Conservation (phyloP, 1,140 invertebrate genomes). For the Drosophila carrolli region DNA sequence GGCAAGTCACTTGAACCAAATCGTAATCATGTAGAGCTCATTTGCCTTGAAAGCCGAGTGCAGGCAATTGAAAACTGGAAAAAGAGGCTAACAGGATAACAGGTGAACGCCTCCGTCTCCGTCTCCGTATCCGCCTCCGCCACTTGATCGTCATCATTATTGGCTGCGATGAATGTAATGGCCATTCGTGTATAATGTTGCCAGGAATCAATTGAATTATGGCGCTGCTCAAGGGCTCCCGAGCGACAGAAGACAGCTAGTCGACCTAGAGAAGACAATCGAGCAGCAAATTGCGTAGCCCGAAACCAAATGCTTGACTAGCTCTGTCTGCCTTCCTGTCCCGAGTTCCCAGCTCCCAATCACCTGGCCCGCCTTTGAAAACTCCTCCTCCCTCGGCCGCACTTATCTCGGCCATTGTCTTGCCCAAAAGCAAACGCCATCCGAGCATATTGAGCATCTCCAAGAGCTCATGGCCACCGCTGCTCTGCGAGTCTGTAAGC, state of each 20-base stretch:
- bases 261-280: conserved; percentile 62
- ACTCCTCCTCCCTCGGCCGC: background rate
- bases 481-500: conserved; percentile 22
- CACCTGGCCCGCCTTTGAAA: background rate
- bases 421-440: conserved; percentile 43
- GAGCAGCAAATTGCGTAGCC: conserved; percentile 80
- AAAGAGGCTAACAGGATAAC: conserved; percentile 68
- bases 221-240: conserved; percentile 47
- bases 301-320: conserved; percentile 65
- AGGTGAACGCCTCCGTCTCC: conserved; percentile 29
- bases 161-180: conserved; percentile 69
- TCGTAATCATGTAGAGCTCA: conserved; percentile 78
- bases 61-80: conserved; percentile 65
- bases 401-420: conserved; percentile 37
- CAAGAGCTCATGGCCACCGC: conserved; percentile 13
- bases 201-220: conserved; percentile 79
- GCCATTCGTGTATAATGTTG: conserved; percentile 66
- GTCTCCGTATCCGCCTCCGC: background rate
- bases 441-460: conserved; percentile 39
- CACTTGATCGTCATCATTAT: conserved; percentile 45
- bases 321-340: background rate
- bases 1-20: conserved; percentile 63
- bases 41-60: conserved; percentile 65
- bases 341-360: background rate
- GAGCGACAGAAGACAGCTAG: conserved; percentile 17